Evolutionary conservation across 2,888 invertebrate species (phyloP), one percentile per base, ranked within the genome.

Genomic region (Scaptomyza tumidula): DNA sequence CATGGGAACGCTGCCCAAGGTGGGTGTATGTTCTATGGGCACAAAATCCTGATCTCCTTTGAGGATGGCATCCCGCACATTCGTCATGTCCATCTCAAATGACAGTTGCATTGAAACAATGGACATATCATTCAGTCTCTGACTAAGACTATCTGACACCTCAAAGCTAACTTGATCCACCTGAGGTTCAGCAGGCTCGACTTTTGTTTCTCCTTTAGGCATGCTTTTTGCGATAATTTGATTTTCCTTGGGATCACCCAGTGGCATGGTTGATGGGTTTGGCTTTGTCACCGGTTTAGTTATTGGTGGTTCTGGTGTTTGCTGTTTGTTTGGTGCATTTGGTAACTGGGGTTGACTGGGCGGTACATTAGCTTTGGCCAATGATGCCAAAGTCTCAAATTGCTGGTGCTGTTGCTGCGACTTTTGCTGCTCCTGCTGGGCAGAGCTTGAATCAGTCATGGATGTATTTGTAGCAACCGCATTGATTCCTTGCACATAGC

Each of bases 51-150:
- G n/a, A 0, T 69, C 59, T 4, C 71, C 56, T 6, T 65, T 43
- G 0, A 71, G 41, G 0, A 90, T 57, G 0, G 86, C 89, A 39
- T 89, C 81, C 1, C 71, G 76, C 3, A 90, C 69, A 57, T 80
- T 88, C 1, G 88, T 83, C 86, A 90, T 86, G 19, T 90, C 81
- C 90, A 90, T 89, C 46, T 90, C 89, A 6, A 90, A 90, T 6
- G 89, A 83, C 53, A 90, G 45, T 13, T 90, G 75, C 89, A 90
- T 88, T 0, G 90, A 90, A 0, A 89, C 67, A 19, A 90, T 77
- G 14, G 90, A 79, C 74, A 89, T 71, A 1, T 87, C 75, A 19
- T 71, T 67, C 0, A 90, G 66, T 0, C 74, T 76, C 16, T 78
- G 52, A 33, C 78, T 73, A 0, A 89, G 44, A 5, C 24, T 43